Evolutionary conservation across 2,797 vertebrate species (phyloP), one percentile per base, ranked within the genome.

Genomic region (Myotis pilosus): DNA sequence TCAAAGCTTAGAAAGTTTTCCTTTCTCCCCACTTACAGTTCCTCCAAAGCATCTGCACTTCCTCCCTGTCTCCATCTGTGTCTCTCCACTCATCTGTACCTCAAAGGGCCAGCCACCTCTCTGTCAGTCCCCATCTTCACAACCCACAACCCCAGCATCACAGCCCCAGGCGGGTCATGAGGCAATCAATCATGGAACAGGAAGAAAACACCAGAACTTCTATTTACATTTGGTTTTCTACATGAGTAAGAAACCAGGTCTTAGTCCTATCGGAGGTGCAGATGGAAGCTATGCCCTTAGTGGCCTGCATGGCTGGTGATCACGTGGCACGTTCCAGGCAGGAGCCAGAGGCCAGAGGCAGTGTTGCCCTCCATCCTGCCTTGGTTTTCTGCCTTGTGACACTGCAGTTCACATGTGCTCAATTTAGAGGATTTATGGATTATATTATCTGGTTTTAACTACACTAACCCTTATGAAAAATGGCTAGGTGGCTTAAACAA

Each of bases 391-490:
- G 41, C 92, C 51, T 57, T 78, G 2, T 44, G n/a, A 38, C 13
- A 28, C 19, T 78, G 13, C 25, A 68, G 28, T 68, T 89, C 74
- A 71, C 8, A 49, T 69, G 84, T 82, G 12, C 60, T 72, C 44
- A 93, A 49, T 72, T 81, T 69, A 71, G 76, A 89, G 51, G 47
- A 89, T 74, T 93, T 94, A 69, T 64, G 36, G 68, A 49, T 64
- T 75, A 28, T 60, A 44, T 87, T 60, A 53, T 79, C 81, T 87
- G 51, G 41, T 89, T 95, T 81, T 91, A 90, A 83, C 57, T 80
- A 95, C 0, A 33, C 6, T 60, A 57, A 66, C 19, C 25, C 33
- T 86, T 62, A 15, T 62, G 69, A 81, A 88, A 94, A 90, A 80
- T 80, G 49, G 20, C 5, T 76, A 47, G 28, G 15, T 90, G 53